Conservation (phyloP, 2,888 invertebrate species). For the Dexiosoma caninum region DNA sequence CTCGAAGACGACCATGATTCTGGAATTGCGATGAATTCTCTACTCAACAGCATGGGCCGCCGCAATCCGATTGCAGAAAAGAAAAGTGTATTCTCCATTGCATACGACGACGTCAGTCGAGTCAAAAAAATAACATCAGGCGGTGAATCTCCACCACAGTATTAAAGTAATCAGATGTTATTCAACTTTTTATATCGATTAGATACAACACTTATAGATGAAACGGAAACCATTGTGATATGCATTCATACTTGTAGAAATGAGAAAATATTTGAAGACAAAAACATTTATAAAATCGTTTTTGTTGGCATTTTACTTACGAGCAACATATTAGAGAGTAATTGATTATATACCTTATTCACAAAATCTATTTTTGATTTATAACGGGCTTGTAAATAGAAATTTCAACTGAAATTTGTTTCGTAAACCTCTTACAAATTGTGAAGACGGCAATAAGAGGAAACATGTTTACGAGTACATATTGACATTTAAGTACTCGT, state of each 20-base stretch:
- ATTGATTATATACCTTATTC: no score
- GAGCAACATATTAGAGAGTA: background rate
- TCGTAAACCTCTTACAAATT: no score
- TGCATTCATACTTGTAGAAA: background rate
- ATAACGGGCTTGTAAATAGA: no score
- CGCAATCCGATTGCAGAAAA: conserved; percentile 88
- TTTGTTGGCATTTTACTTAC: conserved; percentile 37
- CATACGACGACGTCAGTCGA: conserved; percentile 90
- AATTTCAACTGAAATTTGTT: no score
- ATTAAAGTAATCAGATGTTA: conserved; percentile 17
- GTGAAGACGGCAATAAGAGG: no score
- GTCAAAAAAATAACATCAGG: conserved; percentile 89
- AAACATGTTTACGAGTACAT: background rate
- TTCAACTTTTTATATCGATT: background rate
- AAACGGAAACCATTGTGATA: conserved; percentile 9
- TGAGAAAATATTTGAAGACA: conserved; percentile 3
- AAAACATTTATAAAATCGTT: background rate
- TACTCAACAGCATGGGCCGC: conserved; percentile 80
- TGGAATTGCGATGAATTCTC: conserved; percentile 85
- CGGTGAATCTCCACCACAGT: conserved; percentile 84
- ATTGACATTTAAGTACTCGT: background rate
- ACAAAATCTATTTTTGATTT: no score
- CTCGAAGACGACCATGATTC: conserved; percentile 86
- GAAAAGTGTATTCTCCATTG: conserved; percentile 95
- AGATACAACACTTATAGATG: background rate